phyloP scores from a whole-genome alignment of 35 echinoderm and acorn worm species.

The Ptychodera flava region DNA sequence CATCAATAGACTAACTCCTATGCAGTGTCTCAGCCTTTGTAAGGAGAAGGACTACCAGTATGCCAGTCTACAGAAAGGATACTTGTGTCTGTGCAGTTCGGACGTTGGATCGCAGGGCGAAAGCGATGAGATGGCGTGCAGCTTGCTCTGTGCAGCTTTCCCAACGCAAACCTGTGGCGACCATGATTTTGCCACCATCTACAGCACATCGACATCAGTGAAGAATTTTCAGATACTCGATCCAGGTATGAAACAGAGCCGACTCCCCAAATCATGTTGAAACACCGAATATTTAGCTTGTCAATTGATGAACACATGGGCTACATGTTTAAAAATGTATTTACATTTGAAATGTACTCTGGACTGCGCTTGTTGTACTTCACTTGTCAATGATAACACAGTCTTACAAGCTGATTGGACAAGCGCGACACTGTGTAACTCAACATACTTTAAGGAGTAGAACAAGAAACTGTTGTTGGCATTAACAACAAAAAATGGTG shows the following conservation, averaged over 20 bases:
- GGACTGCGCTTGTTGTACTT: too few relatives aligned
- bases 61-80: conserved; percentile 31
- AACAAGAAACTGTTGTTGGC: too few relatives aligned
- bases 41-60: conserved; percentile 30
- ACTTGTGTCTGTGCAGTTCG: conserved; percentile 31
- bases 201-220: conserved; percentile 41
- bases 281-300: background rate
- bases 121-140: conserved; percentile 18
- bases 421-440: too few relatives aligned
- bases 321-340: background rate
- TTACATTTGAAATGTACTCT: too few relatives aligned
- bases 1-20: conserved; percentile 30
- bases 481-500: too few relatives aligned
- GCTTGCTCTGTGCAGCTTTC: conserved; percentile 17
- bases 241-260: conserved; percentile 54
- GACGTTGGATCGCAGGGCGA: conserved; percentile 28
- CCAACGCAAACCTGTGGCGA: conserved; percentile 36
- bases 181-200: conserved; percentile 29
- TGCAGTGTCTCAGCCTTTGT: conserved; percentile 36
- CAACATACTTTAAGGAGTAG: too few relatives aligned
- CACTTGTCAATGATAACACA: too few relatives aligned
- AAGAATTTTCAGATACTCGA: conserved; percentile 29
- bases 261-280: too few relatives aligned
- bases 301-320: background rate
- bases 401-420: too few relatives aligned